These are phyloP conservation scores for Heliocidaris tuberculata DNA, from an alignment of 35 echinoderm and acorn worm genomes.

Conservation along the genomic window DNA sequence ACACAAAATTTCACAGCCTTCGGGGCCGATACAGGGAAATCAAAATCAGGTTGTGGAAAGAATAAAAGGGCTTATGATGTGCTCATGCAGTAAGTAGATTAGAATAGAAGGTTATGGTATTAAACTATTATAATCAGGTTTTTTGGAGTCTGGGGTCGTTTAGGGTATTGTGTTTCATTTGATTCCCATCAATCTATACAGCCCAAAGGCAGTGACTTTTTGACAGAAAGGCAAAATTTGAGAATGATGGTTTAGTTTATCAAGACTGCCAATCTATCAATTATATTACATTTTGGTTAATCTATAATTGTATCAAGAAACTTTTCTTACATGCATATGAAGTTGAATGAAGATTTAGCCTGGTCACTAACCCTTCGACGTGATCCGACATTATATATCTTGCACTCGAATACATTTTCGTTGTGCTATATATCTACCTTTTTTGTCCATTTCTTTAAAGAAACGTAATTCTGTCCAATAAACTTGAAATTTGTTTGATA, in stretches of 20 bases:
- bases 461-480: background rate
- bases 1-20: background rate
- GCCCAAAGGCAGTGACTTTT: background rate
- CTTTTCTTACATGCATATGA: background rate
- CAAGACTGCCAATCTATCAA: background rate
- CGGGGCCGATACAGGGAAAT: background rate
- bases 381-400: background rate
- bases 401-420: background rate
- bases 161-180: background rate
- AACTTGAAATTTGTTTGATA: background rate
- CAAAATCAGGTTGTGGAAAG: background rate
- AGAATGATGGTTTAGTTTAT: background rate
- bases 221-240: background rate
- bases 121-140: background rate
- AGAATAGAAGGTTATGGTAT: background rate
- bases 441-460: background rate
- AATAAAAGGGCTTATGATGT: background rate
- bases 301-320: constrained; percentile 4
- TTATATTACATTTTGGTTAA: background rate
- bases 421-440: background rate
- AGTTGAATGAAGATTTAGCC: background rate
- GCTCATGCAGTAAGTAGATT: background rate
- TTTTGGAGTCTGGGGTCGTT: background rate
- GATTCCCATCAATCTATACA: background rate
- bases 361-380: background rate